phyloP scores from a whole-genome alignment of 2,888 invertebrate species.

The Parthenolecanium corni region DNA sequence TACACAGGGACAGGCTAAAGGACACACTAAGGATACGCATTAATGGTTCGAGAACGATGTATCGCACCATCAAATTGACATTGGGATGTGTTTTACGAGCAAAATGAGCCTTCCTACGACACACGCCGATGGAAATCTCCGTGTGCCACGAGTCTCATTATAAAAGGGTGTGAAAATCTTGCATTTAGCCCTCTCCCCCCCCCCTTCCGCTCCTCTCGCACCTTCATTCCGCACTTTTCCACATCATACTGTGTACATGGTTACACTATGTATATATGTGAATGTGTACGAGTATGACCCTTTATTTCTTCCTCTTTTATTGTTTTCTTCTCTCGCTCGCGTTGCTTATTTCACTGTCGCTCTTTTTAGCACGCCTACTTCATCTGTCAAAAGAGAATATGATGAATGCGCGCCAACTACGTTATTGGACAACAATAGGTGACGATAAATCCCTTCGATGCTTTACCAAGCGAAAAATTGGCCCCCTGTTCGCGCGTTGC shows the following conservation, averaged over 20 bases:
- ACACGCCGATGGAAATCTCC: slow-evolving; percentile 20
- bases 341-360: neutral
- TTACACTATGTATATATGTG: too few species aligned
- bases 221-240: too few species aligned
- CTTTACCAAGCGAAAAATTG: slow-evolving; percentile 30
- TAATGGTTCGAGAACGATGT: slow-evolving; percentile 1
- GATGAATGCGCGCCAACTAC: slow-evolving; percentile 23
- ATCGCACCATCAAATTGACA: slow-evolving; percentile 12
- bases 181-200: neutral
- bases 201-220: neutral
- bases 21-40: too few species aligned
- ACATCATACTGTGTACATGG: too few species aligned
- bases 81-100: slow-evolving; percentile 8
- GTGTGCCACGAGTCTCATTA: slow-evolving; percentile 24
- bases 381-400: slow-evolving; percentile 30
- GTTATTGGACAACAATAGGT: slow-evolving; percentile 26
- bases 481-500: slow-evolving; percentile 26
- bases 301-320: neutral
- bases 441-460: slow-evolving; percentile 25
- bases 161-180: slow-evolving; percentile 27
- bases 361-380: slow-evolving; percentile 28
- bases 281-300: too few species aligned
- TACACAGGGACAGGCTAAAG: too few species aligned
- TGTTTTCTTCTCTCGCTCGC: neutral
- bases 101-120: slow-evolving; percentile 17